These are phyloP conservation scores for Albula glossodonta DNA, from an alignment of 2,113 vertebrate species.

Conservation along the genomic window DNA sequence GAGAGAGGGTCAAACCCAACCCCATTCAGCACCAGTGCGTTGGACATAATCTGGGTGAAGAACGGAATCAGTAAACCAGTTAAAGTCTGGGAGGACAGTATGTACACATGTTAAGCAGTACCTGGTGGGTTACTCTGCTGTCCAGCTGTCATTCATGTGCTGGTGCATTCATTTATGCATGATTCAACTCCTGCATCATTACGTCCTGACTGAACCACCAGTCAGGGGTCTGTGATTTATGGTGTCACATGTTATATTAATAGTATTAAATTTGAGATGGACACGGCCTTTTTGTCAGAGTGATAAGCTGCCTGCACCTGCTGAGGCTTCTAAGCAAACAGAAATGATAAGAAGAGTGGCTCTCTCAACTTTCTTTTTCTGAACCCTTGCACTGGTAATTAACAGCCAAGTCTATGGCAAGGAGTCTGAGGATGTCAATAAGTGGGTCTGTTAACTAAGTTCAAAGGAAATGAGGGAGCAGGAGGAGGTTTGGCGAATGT, in stretches of 20 bases:
- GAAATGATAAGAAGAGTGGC: slow-evolving; percentile 14
- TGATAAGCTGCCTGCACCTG: slow-evolving; percentile 3
- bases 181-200: too few species aligned
- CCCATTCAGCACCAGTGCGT: too few species aligned
- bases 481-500: slow-evolving; percentile 32
- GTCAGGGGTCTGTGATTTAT: too few species aligned
- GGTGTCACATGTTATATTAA: background rate
- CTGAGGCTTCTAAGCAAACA: background rate
- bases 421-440: slow-evolving; percentile 42
- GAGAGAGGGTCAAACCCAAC: too few species aligned
- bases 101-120: slow-evolving; percentile 57
- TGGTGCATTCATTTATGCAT: too few species aligned
- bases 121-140: background rate
- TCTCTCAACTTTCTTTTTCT: slow-evolving; percentile 24
- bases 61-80: too few species aligned
- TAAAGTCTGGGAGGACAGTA: too few species aligned
- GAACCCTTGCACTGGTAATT: slow-evolving; percentile 27
- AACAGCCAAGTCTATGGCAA: slow-evolving; percentile 35
- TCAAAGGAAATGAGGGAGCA: slow-evolving; percentile 47
- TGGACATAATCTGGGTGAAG: too few species aligned
- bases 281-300: background rate
- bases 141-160: too few species aligned
- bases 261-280: background rate
- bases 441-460: slow-evolving; percentile 48
- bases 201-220: too few species aligned